Evolutionary conservation across 1,140 invertebrate genomes (phyloP).

Genomic region (Manduca sexta): DNA sequence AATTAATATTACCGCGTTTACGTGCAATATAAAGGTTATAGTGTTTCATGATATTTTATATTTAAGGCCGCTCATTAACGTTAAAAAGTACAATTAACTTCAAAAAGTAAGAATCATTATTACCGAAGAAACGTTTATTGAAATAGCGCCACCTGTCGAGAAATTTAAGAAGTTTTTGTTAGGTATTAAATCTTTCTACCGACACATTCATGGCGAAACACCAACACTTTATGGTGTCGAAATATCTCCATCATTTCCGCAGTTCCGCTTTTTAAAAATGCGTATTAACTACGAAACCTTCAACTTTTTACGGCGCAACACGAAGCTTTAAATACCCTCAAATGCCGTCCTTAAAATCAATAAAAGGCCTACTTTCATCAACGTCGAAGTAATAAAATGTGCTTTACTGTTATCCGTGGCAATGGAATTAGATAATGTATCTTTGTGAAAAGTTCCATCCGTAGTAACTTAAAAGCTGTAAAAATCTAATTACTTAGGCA

Average conservation of each 20-base stretch:
- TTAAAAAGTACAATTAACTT: too few species aligned
- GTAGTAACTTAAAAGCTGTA: slow-evolving; percentile 35
- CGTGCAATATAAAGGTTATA: too few species aligned
- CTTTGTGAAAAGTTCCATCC: slow-evolving; percentile 44
- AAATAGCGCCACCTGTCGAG: too few species aligned
- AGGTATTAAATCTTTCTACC: not conserved
- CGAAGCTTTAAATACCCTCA: slow-evolving; percentile 58
- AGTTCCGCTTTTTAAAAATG: slow-evolving; percentile 25
- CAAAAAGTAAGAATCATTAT: too few species aligned
- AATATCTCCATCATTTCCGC: slow-evolving; percentile 12
- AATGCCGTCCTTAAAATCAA: slow-evolving; percentile 63
- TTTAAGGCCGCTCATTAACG: too few species aligned
- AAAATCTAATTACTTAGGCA: slow-evolving; percentile 46
- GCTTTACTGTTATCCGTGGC: slow-evolving; percentile 58
- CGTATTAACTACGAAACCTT: slow-evolving; percentile 31
- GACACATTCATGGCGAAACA: slow-evolving; percentile 9
- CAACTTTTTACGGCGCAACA: slow-evolving; percentile 46
- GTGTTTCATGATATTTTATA: too few species aligned
- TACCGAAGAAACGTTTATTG: too few species aligned
- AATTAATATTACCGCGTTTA: too few species aligned
- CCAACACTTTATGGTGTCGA: slow-evolving; percentile 6
- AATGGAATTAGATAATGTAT: slow-evolving; percentile 61
- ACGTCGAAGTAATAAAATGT: slow-evolving; percentile 59
- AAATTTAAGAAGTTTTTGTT: too few species aligned
- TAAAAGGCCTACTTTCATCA: slow-evolving; percentile 67